Conservation (phyloP, 2,797 vertebrate species). For the Pristis pectinata region DNA sequence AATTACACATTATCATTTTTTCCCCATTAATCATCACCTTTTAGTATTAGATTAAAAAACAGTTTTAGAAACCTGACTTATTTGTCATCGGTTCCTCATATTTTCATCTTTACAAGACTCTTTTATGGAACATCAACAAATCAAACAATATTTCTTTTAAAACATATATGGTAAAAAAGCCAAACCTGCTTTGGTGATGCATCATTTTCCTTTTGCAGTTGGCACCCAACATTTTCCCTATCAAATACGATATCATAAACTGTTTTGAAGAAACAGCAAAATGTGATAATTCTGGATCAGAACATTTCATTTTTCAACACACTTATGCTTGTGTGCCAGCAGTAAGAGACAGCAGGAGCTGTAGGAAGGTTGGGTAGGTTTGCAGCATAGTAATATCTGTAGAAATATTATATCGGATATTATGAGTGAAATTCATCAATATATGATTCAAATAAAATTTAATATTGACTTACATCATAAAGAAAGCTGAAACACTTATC, state of each 20-base stretch:
- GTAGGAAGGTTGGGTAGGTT: neutral
- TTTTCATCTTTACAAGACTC: neutral
- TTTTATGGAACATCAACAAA: neutral
- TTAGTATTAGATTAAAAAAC: neutral
- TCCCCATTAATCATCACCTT: neutral
- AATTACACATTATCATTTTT: neutral
- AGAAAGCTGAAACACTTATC: neutral
- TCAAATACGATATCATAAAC: neutral
- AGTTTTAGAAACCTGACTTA: neutral
- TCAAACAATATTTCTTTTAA: neutral
- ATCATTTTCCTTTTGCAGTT: neutral
- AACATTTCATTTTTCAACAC: neutral
- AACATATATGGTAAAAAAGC: neutral
- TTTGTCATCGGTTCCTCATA: neutral
- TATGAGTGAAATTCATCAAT: neutral
- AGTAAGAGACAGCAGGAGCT: neutral
- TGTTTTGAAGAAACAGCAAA: neutral
- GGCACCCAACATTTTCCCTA: neutral
- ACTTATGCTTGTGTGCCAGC: neutral
- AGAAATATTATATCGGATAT: neutral
- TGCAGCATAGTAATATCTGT: neutral
- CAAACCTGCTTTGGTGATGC: neutral
- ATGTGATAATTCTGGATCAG: neutral
- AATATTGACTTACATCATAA: neutral
- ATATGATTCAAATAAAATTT: neutral